Base-by-base conservation (phyloP, 2,113 vertebrate species). In the Promerops cafer region DNA sequence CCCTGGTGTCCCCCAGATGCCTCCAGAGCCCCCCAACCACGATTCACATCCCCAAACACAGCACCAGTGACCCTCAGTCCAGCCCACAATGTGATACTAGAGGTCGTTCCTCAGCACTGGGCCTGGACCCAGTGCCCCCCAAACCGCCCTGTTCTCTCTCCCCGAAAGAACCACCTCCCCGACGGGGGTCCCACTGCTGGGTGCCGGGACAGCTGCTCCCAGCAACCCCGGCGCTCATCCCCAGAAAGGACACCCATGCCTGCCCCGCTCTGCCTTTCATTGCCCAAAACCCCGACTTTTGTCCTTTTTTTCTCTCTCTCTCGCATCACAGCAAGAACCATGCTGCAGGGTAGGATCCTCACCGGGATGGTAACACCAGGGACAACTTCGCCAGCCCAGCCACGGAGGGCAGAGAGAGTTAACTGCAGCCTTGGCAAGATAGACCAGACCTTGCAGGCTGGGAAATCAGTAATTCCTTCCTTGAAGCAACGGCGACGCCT, bases 401-500 rank as follows among this genome's bases (percentile, higher is more conserved):
- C 1, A 1, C 2, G 0, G 30, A 2, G 5, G 80, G 56, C 49
- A 81, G 68, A 83, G 56, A 75, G 91, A 68, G 94, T 96, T 97
- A 96, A 97, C 27, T 42, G 80, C 42, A 80, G 68, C 83, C 28
- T 74, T 71, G 76, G 95, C 84, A 84, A 83, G 77, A 39, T 1
- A 63, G 53, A 63, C 39, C 8, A 0, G 26, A 90, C 93, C 96
- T 91, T 39, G 21, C 21, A 40, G 92, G 86, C 88, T 90, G 69
- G 68, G 91, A 93, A 95, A 61, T 93, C 88, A 95, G 63, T 83
- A 92, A 94, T 95, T 96, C 84, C 92, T 97, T 96, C 93, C 83
- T 86, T 39, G 20, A 89, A 84, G 54, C 52, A 89, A 50, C 6
- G 59, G 80, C 68, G 35, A 94, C 92, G 57, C 76, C 94, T 94